Evolutionary conservation across 2,888 invertebrate species (phyloP).

Genomic region (Ophion ellenae): DNA sequence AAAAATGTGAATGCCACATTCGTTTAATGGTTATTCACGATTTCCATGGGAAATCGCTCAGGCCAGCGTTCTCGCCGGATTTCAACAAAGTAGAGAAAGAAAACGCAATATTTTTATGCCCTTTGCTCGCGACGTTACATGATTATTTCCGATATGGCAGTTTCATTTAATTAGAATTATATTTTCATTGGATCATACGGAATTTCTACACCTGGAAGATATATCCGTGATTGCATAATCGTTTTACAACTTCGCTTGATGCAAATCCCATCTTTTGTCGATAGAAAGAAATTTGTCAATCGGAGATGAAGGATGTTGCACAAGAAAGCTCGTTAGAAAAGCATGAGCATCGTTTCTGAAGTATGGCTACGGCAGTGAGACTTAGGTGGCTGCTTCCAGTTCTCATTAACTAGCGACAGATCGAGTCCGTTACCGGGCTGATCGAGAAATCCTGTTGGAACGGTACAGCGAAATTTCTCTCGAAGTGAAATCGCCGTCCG

Average conservation of each 20-base stretch:
- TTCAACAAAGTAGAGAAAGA: too few relatives aligned
- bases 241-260: background rate
- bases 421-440: slow-evolving; percentile 20
- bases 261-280: background rate
- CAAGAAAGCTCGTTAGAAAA: slow-evolving; percentile 19
- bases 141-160: too few relatives aligned
- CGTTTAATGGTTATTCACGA: too few relatives aligned
- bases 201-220: background rate
- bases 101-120: too few relatives aligned
- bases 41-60: too few relatives aligned
- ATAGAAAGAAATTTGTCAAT: background rate
- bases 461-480: slow-evolving; percentile 47
- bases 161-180: too few relatives aligned
- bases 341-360: slow-evolving; percentile 1
- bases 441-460: slow-evolving; percentile 33
- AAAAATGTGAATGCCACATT: too few relatives aligned
- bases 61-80: too few relatives aligned
- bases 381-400: slow-evolving; percentile 55
- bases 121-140: too few relatives aligned
- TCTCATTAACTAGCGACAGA: slow-evolving; percentile 44
- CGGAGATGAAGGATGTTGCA: slow-evolving; percentile 1
- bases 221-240: background rate
- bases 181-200: too few relatives aligned
- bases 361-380: background rate
- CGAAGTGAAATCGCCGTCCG: slow-evolving; percentile 55